Percentiles rank a stretch among this genome's conserved stretches.
phyloP scores from a whole-genome alignment of 2,888 invertebrate species.

The Cosmia trapezina region DNA sequence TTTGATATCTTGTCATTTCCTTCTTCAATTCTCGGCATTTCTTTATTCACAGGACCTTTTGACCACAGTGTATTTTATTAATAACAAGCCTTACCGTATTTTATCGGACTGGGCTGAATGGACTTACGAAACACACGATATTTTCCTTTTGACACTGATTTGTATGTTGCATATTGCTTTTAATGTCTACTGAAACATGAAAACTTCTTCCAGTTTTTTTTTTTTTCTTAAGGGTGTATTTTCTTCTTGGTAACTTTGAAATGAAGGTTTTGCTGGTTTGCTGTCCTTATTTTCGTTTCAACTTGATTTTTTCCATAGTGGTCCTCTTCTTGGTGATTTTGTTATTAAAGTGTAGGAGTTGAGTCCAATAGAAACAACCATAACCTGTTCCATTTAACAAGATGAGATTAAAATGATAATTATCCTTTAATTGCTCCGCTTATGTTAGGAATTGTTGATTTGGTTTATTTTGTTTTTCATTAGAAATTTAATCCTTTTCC shows the following conservation, averaged over 20 bases:
- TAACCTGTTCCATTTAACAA: background rate
- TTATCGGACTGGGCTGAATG: conserved; percentile 86
- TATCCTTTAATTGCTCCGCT: conserved; percentile 11
- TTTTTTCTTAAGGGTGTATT: conserved; percentile 8
- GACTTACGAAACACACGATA: conserved; percentile 81
- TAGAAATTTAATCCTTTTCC: conserved; percentile 6
- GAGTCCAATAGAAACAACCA: conserved; percentile 5
- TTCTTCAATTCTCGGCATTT: conserved; percentile 28
- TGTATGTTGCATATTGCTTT: conserved; percentile 44
- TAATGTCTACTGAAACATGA: conserved; percentile 39
- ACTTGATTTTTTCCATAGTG: conserved; percentile 3
- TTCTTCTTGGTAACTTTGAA: conserved; percentile 24
- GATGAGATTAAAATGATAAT: conserved; percentile 4
- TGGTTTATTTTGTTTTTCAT: conserved; percentile 11
- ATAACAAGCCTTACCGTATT: conserved; percentile 80
- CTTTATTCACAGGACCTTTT: conserved; percentile 81
- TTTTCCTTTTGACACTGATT: conserved; percentile 55
- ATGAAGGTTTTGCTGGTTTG: background rate
- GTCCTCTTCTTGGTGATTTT: conserved; percentile 14
- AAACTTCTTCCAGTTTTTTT: conserved; percentile 40
- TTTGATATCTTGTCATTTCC: background rate
- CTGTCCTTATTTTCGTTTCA: background rate
- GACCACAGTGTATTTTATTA: conserved; percentile 69
- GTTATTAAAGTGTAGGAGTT: background rate
- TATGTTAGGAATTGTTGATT: conserved; percentile 2